Percentiles rank a stretch among this genome's conserved stretches.
Evolutionary conservation across 2,113 vertebrate species (phyloP).

Genomic region (Podocnemis expansa): DNA sequence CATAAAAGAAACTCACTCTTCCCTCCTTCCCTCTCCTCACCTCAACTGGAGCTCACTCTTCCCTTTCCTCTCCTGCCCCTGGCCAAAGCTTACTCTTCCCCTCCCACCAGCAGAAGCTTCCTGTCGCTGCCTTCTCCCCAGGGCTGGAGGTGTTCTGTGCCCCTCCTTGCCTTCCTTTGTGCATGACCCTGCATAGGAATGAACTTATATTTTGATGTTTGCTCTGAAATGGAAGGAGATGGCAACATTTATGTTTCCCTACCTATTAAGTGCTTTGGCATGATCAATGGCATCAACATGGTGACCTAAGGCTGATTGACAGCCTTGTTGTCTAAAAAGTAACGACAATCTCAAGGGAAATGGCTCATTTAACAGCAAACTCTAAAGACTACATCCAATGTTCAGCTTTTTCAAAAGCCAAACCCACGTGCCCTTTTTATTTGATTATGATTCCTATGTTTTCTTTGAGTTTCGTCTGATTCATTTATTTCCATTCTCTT

Average conservation of each 20-base stretch:
- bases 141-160: too few relatives aligned
- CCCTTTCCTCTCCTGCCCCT: too few relatives aligned
- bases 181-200: neutral
- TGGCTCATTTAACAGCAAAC: neutral
- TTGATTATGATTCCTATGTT: slow-evolving; percentile 65
- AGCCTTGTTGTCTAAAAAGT: neutral
- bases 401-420: slow-evolving; percentile 65
- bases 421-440: slow-evolving; percentile 60
- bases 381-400: neutral
- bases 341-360: neutral
- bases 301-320: neutral
- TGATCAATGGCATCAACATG: neutral
- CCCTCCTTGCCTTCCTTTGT: too few relatives aligned
- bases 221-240: neutral
- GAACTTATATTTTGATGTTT: neutral
- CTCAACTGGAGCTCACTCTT: too few relatives aligned
- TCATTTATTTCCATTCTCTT: slow-evolving; percentile 41
- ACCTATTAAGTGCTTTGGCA: neutral
- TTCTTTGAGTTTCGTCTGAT: slow-evolving; percentile 62
- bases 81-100: too few relatives aligned
- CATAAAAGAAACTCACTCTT: too few relatives aligned
- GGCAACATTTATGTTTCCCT: neutral
- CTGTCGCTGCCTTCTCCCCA: too few relatives aligned
- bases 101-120: too few relatives aligned
- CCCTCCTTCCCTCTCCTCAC: too few relatives aligned